Evolutionary conservation across 1,140 invertebrate species (phyloP).

Genomic region (Dreissena rostriformis): DNA sequence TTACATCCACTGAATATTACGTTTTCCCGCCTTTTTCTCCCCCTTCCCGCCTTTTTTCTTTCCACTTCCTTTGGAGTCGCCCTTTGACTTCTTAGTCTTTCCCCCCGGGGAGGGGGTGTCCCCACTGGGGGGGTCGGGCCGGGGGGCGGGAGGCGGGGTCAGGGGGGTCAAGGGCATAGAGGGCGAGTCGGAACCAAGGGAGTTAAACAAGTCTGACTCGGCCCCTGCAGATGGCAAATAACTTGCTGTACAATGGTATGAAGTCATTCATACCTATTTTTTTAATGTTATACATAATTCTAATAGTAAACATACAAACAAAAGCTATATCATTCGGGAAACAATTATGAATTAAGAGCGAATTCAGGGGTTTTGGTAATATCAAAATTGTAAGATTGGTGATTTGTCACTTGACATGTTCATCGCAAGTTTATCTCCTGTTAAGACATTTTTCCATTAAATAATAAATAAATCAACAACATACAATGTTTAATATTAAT

Average conservation of each 20-base stretch:
- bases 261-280: too few relatives aligned
- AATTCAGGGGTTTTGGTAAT: too few relatives aligned
- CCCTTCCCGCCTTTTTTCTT: conserved; percentile 47
- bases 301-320: too few relatives aligned
- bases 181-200: neutral
- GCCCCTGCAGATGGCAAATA: conserved; percentile 26
- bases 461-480: too few relatives aligned
- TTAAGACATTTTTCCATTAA: too few relatives aligned
- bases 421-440: too few relatives aligned
- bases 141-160: conserved; percentile 39
- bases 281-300: too few relatives aligned
- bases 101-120: neutral
- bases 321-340: too few relatives aligned
- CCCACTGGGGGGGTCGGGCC: conserved; percentile 23
- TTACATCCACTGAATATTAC: conserved; percentile 31
- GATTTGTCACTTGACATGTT: too few relatives aligned
- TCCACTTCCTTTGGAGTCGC: conserved; percentile 34
- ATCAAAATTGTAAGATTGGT: too few relatives aligned
- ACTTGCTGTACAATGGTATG: neutral
- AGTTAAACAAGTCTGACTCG: conserved; percentile 46
- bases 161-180: conserved; percentile 26
- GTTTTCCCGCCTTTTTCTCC: conserved; percentile 44
- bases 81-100: conserved; percentile 28
- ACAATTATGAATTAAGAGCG: too few relatives aligned
- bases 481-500: too few relatives aligned